These are phyloP conservation scores for Siphamia tubifer DNA, from an alignment of 2,113 vertebrate species.

Conservation along the genomic window DNA sequence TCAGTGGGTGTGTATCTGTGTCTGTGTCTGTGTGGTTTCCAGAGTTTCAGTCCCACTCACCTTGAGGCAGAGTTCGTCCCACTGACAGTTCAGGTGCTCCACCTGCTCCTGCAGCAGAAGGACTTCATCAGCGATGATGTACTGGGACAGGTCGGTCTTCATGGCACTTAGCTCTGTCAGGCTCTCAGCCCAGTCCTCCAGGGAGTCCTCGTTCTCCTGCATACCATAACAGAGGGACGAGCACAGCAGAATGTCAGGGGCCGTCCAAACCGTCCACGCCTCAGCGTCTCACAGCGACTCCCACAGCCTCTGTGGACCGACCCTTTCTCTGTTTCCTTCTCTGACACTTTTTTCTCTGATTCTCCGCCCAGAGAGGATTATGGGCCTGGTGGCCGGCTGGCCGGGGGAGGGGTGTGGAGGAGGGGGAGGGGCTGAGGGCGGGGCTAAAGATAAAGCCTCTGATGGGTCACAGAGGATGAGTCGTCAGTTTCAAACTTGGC, in stretches of 20 bases:
- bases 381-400: constrained; percentile 52
- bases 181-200: constrained; percentile 84
- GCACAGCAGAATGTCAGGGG: constrained; percentile 24
- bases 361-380: constrained; percentile 69
- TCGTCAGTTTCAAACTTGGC: constrained; percentile 21
- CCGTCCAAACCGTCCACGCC: neutral
- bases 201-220: constrained; percentile 89
- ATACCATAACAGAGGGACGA: constrained; percentile 75
- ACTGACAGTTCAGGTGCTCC: constrained; percentile 84
- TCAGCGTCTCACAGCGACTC: neutral
- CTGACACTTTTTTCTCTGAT: neutral
- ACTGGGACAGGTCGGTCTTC: constrained; percentile 84
- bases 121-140: constrained; percentile 83
- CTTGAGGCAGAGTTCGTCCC: constrained; percentile 82
- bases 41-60: too few relatives aligned
- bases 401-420: constrained; percentile 37
- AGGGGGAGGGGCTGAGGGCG: constrained; percentile 33
- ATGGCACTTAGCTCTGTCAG: constrained; percentile 83
- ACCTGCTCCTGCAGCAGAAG: constrained; percentile 87
- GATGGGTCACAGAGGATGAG: constrained; percentile 27
- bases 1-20: too few relatives aligned
- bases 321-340: constrained; percentile 26
- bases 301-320: neutral
- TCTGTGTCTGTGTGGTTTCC: too few relatives aligned
- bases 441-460: constrained; percentile 34